Conservation (phyloP, 2,797 vertebrate genomes). For the Tympanoctomys barrerae region DNA sequence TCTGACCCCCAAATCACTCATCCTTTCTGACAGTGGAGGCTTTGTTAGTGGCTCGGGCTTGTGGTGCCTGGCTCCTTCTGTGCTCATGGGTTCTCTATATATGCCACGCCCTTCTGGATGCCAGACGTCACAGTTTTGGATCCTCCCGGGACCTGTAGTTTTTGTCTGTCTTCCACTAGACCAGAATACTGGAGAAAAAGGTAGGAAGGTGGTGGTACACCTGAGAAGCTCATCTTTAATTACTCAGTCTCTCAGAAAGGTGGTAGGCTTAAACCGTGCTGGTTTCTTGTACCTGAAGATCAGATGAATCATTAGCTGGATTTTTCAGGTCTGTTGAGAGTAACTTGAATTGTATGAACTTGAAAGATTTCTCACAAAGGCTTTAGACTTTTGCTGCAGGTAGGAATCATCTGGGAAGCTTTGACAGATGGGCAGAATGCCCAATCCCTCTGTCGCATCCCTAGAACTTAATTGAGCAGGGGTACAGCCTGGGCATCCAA, state of each 20-base stretch:
- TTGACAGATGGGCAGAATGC: background rate
- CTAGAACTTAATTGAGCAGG: background rate
- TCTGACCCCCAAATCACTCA: background rate
- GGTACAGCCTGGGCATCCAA: background rate
- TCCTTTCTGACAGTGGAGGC: slow-evolving; percentile 58
- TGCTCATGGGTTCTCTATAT: background rate
- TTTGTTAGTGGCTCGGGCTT: slow-evolving; percentile 67
- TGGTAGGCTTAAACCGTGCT: background rate
- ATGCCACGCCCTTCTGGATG: background rate
- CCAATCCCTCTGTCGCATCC: background rate
- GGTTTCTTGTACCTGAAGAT: background rate
- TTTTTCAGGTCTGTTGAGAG: background rate
- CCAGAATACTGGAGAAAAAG: background rate
- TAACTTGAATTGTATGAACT: background rate
- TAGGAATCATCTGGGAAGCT: background rate
- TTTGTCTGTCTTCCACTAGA: background rate
- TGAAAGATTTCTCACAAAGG: background rate
- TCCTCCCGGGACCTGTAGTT: background rate
- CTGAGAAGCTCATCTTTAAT: slow-evolving; percentile 24
- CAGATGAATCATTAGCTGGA: background rate
- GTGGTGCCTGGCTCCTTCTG: slow-evolving; percentile 70
- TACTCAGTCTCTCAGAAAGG: background rate
- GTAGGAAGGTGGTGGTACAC: background rate
- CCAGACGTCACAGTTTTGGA: background rate
- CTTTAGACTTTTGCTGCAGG: background rate